Percentiles rank a stretch among this genome's conserved stretches.
phyloP scores from a whole-genome alignment of 2,888 invertebrate species.

The Drosophila falleni region DNA sequence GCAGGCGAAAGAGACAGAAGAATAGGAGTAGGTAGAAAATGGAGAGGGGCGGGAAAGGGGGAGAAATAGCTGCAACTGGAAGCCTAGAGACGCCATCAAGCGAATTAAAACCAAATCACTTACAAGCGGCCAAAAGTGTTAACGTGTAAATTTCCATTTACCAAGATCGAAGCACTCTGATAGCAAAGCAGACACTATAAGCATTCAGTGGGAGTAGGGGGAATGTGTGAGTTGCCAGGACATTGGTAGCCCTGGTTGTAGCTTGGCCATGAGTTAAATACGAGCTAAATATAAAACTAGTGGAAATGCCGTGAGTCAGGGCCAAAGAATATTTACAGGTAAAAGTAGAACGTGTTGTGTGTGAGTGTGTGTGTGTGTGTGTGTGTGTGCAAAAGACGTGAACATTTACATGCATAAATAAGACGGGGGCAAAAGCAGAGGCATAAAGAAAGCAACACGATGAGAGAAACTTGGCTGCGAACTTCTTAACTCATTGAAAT shows the following conservation, averaged over 20 bases:
- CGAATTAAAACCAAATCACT: constrained; percentile 82
- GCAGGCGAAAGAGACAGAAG: not conserved
- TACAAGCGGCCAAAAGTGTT: constrained; percentile 83
- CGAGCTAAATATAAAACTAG: constrained; percentile 71
- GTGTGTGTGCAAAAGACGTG: constrained; percentile 16
- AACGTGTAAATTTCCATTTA: constrained; percentile 84
- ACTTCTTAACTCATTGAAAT: constrained; percentile 82
- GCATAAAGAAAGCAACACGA: not conserved
- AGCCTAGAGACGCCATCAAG: constrained; percentile 77
- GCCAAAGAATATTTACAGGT: constrained; percentile 62
- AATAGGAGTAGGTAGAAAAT: not conserved
- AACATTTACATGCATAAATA: constrained; percentile 79
- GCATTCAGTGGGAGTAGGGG: constrained; percentile 53
- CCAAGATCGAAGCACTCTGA: constrained; percentile 64
- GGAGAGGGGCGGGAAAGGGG: too few species aligned
- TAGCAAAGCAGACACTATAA: constrained; percentile 66
- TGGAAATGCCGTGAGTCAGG: constrained; percentile 52
- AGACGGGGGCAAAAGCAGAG: constrained; percentile 41
- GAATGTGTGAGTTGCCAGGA: not conserved
- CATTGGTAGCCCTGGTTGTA: not conserved
- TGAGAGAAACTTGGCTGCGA: constrained; percentile 42
- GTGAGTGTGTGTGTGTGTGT: constrained; percentile 13
- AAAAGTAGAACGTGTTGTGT: constrained; percentile 47
- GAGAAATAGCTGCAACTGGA: constrained; percentile 29
- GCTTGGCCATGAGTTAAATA: constrained; percentile 52